Conservation (phyloP, 2,797 vertebrate genomes). For the Ateles fusciceps region DNA sequence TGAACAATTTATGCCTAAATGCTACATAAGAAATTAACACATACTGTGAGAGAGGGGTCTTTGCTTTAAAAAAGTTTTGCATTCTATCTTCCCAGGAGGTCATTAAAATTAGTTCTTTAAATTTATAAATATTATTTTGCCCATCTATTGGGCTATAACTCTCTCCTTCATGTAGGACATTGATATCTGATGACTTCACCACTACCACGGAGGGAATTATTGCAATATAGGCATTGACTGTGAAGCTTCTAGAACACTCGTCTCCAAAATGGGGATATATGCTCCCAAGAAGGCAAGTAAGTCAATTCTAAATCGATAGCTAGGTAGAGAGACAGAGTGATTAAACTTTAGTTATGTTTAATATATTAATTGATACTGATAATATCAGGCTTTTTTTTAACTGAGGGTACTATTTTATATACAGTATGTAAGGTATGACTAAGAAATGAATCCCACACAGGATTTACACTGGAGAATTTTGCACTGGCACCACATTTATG, state of each 20-base stretch:
- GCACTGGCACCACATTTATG: background rate
- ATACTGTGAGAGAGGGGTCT: background rate
- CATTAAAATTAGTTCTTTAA: background rate
- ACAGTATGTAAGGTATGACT: background rate
- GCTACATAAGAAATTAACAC: background rate
- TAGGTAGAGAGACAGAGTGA: background rate
- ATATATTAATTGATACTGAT: background rate
- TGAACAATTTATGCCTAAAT: slow-evolving; percentile 15
- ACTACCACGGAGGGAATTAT: background rate
- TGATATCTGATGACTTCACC: background rate
- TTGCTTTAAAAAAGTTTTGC: background rate
- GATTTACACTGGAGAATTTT: background rate
- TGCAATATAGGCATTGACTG: background rate
- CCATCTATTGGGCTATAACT: background rate
- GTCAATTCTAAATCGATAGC: background rate
- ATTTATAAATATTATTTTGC: slow-evolving; percentile 7
- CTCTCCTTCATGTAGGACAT: background rate
- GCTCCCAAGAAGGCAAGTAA: background rate
- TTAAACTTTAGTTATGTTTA: background rate
- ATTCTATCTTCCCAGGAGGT: background rate
- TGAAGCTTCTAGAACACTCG: background rate
- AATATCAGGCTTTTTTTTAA: background rate
- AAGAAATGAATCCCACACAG: background rate
- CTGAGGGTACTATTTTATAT: background rate
- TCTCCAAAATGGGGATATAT: background rate